Evolutionary conservation across 92 coral and sea anemone genomes (phyloP), one percentile per base, ranked within the genome.

Genomic region (Phenganax stokvisi): DNA sequence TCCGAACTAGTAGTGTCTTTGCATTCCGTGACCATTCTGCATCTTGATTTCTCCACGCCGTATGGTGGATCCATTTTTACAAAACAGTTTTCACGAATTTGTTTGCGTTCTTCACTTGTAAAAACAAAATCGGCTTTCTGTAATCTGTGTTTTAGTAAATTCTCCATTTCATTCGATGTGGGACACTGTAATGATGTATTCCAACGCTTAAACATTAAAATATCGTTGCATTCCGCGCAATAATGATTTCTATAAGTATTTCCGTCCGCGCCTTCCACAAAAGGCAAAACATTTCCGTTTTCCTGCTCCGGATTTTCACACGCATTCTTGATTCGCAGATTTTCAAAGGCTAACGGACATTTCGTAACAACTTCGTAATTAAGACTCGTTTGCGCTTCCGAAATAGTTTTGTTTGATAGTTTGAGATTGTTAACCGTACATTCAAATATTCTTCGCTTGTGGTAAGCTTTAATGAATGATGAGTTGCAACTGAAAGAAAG

Each of bases 251-350:
- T 51, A 68, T 79, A 79, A 5, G 51, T 79, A 17, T 52, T 51
- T 62, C 83, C 83, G 51, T 79, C 83, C 9, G 5, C 9, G 5
- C 83, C 83, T 27, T 79, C 58, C 25, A 79, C 83, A 56, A 79
- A 79, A 9, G 74, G 83, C 6, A 29, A 25, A 10, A 68, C 73
- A 2, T 28, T 28, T 3, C 44, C 60, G 44, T 65, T 28, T 53
- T 62, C 25, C 16, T 51, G 0, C 10, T 47, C 67, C 1, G 83
- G 74, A n/a, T 27, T 15, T 60, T 79, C 83, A 51, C 83, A 79
- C 51, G 74, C 37, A 4, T 51, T 65, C 53, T 79, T 79, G 51
- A 65, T 10, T 54, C 63, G 29, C 20, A 27, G 0, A 28, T 79
- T 64, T 64, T 10, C 17, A 12, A 61, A 79, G 0, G 53, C 10